phyloP scores from a whole-genome alignment of 2,888 invertebrate species.

The Xestia ashworthii region DNA sequence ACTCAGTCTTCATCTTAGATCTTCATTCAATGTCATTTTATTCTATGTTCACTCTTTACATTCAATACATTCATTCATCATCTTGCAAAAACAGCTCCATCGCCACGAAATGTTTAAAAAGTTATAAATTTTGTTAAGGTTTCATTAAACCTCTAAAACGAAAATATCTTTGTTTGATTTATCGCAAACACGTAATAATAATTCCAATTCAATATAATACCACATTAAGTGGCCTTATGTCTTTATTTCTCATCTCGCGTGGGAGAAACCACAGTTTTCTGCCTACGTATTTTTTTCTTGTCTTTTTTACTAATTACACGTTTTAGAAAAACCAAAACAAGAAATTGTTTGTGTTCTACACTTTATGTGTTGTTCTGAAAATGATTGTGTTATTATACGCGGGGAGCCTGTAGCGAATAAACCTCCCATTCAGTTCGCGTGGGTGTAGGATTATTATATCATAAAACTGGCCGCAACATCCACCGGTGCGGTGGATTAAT shows the following conservation, averaged over 20 bases:
- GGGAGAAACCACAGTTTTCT: not conserved
- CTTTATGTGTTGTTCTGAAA: slow-evolving; percentile 17
- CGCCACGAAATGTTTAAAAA: no score
- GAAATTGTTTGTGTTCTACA: slow-evolving; percentile 1
- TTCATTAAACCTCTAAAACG: no score
- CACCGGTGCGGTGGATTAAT: slow-evolving; percentile 25
- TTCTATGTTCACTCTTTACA: no score
- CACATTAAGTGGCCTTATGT: not conserved
- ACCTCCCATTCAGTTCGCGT: slow-evolving; percentile 31
- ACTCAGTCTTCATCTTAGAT: no score
- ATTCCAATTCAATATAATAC: no score
- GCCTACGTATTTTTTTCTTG: slow-evolving; percentile 1
- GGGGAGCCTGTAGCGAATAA: slow-evolving; percentile 27
- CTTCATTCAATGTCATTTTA: no score
- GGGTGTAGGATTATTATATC: slow-evolving; percentile 49
- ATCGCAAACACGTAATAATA: no score
- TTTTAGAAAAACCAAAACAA: not conserved
- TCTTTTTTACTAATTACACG: not conserved
- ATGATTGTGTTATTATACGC: slow-evolving; percentile 17
- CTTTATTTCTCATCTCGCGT: slow-evolving; percentile 14
- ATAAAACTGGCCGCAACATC: slow-evolving; percentile 37
- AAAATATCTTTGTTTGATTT: no score
- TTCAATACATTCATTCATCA: no score
- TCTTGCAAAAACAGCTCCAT: no score
- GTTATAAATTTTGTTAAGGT: no score